Evolutionary conservation across 2,113 vertebrate genomes (phyloP).

Genomic region (Xyliphius kryptos): DNA sequence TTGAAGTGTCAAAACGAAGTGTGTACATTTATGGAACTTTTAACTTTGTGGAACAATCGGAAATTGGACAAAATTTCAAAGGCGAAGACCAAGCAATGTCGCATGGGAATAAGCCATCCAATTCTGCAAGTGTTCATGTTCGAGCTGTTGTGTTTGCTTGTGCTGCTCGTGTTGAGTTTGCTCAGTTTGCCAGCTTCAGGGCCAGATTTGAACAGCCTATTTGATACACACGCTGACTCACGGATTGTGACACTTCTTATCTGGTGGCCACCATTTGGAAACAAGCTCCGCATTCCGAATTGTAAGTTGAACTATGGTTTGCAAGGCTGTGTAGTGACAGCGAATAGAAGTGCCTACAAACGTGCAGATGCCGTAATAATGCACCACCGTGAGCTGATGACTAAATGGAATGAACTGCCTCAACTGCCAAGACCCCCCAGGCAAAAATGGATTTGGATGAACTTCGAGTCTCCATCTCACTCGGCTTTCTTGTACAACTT

Average conservation of each 20-base stretch:
- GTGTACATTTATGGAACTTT: slow-evolving; percentile 12
- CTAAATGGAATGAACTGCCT: slow-evolving; percentile 36
- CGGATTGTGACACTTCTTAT: slow-evolving; percentile 63
- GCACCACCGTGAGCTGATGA: slow-evolving; percentile 77
- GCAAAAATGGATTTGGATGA: slow-evolving; percentile 94
- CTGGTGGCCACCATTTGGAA: slow-evolving; percentile 78
- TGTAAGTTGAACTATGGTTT: slow-evolving; percentile 66
- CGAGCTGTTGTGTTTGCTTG: not conserved
- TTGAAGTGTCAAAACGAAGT: not conserved
- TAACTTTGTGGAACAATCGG: not conserved
- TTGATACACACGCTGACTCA: not conserved
- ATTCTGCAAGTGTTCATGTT: not conserved
- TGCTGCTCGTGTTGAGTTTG: slow-evolving; percentile 5
- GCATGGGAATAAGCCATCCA: not conserved
- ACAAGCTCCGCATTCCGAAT: slow-evolving; percentile 41
- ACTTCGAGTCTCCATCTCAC: slow-evolving; percentile 86
- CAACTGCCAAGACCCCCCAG: slow-evolving; percentile 50
- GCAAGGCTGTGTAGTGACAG: slow-evolving; percentile 66
- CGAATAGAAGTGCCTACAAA: slow-evolving; percentile 51
- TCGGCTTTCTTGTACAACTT: slow-evolving; percentile 56
- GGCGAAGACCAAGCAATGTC: not conserved
- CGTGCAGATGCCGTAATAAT: slow-evolving; percentile 74
- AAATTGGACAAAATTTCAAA: not conserved
- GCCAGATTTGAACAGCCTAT: not conserved
- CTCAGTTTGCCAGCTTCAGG: not conserved